These are phyloP conservation scores for Ornithoptera alexandrae DNA, from an alignment of 2,888 invertebrate species.

Conservation along the genomic window DNA sequence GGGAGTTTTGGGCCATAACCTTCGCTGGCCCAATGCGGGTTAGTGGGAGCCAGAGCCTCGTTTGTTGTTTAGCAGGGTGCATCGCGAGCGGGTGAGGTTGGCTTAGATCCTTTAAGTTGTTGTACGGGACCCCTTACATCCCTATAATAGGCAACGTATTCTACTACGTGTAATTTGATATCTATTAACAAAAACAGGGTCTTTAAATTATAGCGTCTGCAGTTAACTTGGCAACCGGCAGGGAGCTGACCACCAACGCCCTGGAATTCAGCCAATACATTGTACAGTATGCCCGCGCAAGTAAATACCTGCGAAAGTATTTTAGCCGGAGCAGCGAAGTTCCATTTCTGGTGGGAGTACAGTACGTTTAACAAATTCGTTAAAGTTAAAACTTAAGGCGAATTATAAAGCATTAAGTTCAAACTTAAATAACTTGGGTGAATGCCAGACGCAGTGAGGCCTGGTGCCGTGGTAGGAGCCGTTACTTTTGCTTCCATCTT, in stretches of 20 bases:
- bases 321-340: background rate
- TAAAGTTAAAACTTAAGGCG: conserved; percentile 3
- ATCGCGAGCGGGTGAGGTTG: too few relatives aligned
- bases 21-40: too few relatives aligned
- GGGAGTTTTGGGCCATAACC: too few relatives aligned
- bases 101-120: too few relatives aligned
- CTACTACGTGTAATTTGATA: background rate
- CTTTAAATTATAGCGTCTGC: conserved; percentile 6
- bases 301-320: conserved; percentile 18
- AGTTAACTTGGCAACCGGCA: conserved; percentile 19
- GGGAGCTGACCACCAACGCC: conserved; percentile 19
- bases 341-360: background rate
- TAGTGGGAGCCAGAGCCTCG: too few relatives aligned
- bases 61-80: too few relatives aligned
- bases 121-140: too few relatives aligned
- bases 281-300: conserved; percentile 13
- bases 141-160: too few relatives aligned
- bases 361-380: conserved; percentile 19
- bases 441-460: background rate
- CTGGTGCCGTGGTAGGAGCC: too few relatives aligned
- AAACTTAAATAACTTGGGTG: background rate
- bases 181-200: background rate
- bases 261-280: conserved; percentile 21
- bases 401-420: conserved; percentile 8
- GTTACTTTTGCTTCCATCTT: too few relatives aligned